Conservation (phyloP, 2,888 invertebrate species). For the Sarcophaga subvicina region DNA sequence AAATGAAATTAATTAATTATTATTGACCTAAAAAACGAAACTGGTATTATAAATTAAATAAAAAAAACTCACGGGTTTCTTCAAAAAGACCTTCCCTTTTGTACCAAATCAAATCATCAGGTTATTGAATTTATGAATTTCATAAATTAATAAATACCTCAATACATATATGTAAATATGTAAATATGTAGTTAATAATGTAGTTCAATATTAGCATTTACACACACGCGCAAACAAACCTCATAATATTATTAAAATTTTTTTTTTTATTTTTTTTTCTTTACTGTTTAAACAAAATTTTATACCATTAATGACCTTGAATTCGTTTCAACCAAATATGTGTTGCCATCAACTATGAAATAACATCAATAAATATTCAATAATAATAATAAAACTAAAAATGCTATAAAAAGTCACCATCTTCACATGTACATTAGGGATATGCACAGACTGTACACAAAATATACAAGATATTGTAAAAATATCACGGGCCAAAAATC, state of each 20-base stretch:
- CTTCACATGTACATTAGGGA: background rate
- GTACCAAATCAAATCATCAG: background rate
- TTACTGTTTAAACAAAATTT: constrained; percentile 34
- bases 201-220: constrained; percentile 21
- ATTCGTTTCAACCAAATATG: constrained; percentile 38
- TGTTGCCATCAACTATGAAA: constrained; percentile 38
- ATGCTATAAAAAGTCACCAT: too few relatives aligned
- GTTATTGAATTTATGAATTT: constrained; percentile 27
- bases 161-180: too few relatives aligned
- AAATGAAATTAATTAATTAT: constrained; percentile 17
- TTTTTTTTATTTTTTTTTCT: background rate
- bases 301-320: constrained; percentile 57
- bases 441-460: constrained; percentile 6
- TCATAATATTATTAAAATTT: constrained; percentile 40
- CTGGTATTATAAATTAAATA: constrained; percentile 13
- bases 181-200: constrained; percentile 26
- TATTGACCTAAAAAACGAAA: constrained; percentile 41
- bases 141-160: constrained; percentile 42
- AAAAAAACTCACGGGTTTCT: background rate
- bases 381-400: background rate
- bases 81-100: background rate
- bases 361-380: constrained; percentile 40
- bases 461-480: too few relatives aligned
- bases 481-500: too few relatives aligned
- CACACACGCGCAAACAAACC: background rate